Evolutionary conservation across 2,113 vertebrate species (phyloP).

Genomic region (Calyptomena viridis): DNA sequence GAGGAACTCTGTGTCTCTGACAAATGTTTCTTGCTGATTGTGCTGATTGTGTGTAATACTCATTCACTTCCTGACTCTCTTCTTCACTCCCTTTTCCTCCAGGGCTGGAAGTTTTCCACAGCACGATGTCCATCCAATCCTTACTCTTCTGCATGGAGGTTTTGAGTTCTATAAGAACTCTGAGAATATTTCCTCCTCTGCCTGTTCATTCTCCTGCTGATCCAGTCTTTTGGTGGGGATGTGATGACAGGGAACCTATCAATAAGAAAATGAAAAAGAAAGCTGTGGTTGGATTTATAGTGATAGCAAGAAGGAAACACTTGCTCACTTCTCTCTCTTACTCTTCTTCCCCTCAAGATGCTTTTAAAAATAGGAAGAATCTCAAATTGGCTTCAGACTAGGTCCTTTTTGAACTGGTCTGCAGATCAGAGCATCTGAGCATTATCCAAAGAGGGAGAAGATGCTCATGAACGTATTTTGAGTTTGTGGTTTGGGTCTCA

Average conservation of each 20-base stretch:
- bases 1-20: not conserved
- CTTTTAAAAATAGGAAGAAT: not conserved
- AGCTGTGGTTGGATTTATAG: not conserved
- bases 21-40: not conserved
- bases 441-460: not conserved
- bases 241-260: not conserved
- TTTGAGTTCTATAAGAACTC: not conserved
- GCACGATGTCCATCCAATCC: not conserved
- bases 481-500: not conserved
- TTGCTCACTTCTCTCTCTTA: not conserved
- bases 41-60: not conserved
- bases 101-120: not conserved
- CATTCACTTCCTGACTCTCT: not conserved
- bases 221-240: not conserved
- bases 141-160: not conserved
- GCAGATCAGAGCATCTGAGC: not conserved
- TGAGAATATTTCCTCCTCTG: not conserved
- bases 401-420: not conserved
- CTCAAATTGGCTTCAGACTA: not conserved
- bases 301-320: not conserved
- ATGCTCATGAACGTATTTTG: accelerated
- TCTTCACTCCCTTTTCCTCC: not conserved
- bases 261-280: not conserved
- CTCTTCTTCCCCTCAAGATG: not conserved
- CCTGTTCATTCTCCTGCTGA: not conserved